Evolutionary conservation across 2,888 invertebrate genomes (phyloP), one percentile per base, ranked within the genome.

Genomic region (Rhagophthalmus giganteus): DNA sequence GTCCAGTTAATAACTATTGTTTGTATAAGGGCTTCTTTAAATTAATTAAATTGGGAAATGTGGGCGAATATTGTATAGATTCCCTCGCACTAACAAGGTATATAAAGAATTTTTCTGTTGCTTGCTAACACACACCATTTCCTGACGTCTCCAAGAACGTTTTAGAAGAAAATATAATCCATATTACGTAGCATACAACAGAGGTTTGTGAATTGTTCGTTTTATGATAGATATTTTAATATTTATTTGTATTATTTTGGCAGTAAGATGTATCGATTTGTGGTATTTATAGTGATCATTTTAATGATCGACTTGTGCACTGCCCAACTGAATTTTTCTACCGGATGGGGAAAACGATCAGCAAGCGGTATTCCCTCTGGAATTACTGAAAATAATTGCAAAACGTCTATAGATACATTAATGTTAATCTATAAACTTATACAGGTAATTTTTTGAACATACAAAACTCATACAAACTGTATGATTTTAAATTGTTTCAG

Each of bases 351-450:
- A 11, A 74, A 74, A 59, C 61, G 72, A 16, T 57, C 65, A 9
- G 44, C 58, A 15, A 50, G 40, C 44, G 41, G 51, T 9, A 44
- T 64, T 7, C 51, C 57, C 25, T 34, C 61, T 1, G 61, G 55
- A 10, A 60, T 59, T 32, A 67, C 66, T 32, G 63, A 69, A 25
- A 66, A 66, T 44, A 76, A 74, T 10, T 82, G 82, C 65, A 78
- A 78, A 58, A 74, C 78, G 6, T 74, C 76, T 10, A 76, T 81
- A 55, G 81, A 81, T 52, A 74, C 79, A 13, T 69, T 82, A 15
- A 76, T 78, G 70, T 73, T 79, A 31, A 77, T 82, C 57, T 81
- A 82, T 61, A 82, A 81, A 72, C 73, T 82, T 12, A 79, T 82
- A 48, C 79, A 82, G 78, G 82, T 82, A 65, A 62, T 27, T 30